phyloP scores from a whole-genome alignment of 2,113 vertebrate genomes.

The Dolichallabes microphthalmus region DNA sequence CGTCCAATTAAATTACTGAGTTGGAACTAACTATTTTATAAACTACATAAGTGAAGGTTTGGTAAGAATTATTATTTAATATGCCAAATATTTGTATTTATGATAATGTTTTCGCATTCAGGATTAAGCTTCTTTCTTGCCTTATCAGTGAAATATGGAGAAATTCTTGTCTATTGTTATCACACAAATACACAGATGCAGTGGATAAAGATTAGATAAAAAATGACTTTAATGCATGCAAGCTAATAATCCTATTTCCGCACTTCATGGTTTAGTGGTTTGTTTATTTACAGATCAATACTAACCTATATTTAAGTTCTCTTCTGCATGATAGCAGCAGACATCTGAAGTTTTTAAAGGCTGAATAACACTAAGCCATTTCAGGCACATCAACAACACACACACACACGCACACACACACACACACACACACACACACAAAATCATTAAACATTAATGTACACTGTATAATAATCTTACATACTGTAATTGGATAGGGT shows the following conservation, averaged over 20 bases:
- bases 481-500: background rate
- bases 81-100: no score
- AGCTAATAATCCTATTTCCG: background rate
- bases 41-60: no score
- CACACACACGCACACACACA: no score
- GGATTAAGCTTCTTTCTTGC: background rate
- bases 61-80: no score
- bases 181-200: background rate
- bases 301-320: background rate
- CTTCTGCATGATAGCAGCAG: conserved; percentile 25
- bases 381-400: background rate
- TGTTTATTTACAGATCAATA: background rate
- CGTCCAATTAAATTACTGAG: no score
- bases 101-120: background rate
- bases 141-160: background rate
- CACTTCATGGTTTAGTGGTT: no score
- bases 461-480: background rate
- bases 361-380: background rate
- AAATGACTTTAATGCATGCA: background rate
- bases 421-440: background rate
- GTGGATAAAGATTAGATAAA: background rate
- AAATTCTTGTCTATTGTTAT: background rate
- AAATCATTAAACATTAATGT: background rate
- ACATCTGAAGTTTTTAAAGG: background rate
- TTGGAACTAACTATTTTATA: no score